These are phyloP conservation scores for Tetanocera ferruginea DNA, from an alignment of 2,888 invertebrate species.

Conservation along the genomic window DNA sequence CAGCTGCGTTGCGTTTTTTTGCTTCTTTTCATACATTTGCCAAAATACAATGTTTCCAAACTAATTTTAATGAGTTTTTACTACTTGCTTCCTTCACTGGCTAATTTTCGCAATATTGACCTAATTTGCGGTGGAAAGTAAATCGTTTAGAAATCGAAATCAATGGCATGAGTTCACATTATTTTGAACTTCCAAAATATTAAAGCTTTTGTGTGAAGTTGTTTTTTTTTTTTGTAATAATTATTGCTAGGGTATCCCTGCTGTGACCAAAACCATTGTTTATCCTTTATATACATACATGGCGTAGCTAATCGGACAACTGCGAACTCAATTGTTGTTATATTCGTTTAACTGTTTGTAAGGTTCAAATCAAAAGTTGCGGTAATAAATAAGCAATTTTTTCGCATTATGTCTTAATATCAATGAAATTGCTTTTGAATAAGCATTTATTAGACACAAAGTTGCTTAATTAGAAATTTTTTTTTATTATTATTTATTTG, in stretches of 20 bases:
- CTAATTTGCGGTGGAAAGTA: neutral
- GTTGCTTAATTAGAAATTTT: too few species aligned
- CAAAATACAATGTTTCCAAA: neutral
- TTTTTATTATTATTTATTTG: too few species aligned
- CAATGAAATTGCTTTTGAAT: too few species aligned
- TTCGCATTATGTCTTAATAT: too few species aligned
- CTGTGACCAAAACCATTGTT: neutral
- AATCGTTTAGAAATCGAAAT: conserved; percentile 15
- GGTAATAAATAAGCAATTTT: too few species aligned
- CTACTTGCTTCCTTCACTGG: neutral
- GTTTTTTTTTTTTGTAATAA: neutral
- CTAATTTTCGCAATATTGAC: neutral
- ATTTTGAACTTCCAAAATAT: neutral
- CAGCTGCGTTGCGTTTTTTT: conserved; percentile 46
- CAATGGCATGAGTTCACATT: conserved; percentile 2
- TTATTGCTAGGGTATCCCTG: neutral
- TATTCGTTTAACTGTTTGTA: too few species aligned
- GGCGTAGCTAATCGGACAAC: too few species aligned
- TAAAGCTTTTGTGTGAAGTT: neutral
- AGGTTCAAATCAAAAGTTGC: too few species aligned
- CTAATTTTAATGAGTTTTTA: conserved; percentile 25
- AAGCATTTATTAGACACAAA: too few species aligned
- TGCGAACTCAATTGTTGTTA: too few species aligned
- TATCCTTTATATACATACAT: neutral
- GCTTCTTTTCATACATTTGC: neutral